Conservation (phyloP, 2,113 vertebrate species). For the Peromyscus leucopus region DNA sequence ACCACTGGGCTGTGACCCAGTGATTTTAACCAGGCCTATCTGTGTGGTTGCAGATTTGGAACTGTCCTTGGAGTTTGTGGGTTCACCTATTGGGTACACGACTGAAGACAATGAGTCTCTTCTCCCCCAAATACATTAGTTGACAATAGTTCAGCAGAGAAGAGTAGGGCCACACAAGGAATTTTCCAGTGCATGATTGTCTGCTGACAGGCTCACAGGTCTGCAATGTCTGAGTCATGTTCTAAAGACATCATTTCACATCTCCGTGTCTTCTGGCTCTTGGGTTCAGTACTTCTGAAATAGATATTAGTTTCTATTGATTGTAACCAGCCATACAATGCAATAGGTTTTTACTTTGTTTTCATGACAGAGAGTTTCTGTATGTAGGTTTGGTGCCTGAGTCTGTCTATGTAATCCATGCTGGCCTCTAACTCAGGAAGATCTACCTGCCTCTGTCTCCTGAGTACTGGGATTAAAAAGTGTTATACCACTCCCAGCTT, state of each 20-base stretch:
- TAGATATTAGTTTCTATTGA: background rate
- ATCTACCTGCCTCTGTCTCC: background rate
- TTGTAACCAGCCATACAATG: background rate
- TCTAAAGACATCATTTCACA: background rate
- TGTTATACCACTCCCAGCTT: background rate
- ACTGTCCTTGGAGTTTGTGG: background rate
- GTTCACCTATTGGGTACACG: background rate
- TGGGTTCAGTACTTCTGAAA: background rate
- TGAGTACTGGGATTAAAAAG: too few species aligned
- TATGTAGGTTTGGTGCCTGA: background rate
- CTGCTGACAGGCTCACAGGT: background rate
- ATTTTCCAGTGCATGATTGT: background rate
- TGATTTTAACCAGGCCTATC: background rate
- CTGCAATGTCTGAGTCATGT: background rate
- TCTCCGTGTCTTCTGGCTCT: background rate
- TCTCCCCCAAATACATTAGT: background rate
- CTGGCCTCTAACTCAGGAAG: background rate
- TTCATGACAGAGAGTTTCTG: background rate
- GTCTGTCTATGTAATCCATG: background rate
- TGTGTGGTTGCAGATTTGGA: background rate
- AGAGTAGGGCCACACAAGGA: background rate
- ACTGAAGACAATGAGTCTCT: background rate
- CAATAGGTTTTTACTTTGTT: background rate
- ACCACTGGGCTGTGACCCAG: background rate
- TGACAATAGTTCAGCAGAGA: background rate